Evolutionary conservation across 2,113 vertebrate species (phyloP).

Genomic region (Talpa occidentalis): DNA sequence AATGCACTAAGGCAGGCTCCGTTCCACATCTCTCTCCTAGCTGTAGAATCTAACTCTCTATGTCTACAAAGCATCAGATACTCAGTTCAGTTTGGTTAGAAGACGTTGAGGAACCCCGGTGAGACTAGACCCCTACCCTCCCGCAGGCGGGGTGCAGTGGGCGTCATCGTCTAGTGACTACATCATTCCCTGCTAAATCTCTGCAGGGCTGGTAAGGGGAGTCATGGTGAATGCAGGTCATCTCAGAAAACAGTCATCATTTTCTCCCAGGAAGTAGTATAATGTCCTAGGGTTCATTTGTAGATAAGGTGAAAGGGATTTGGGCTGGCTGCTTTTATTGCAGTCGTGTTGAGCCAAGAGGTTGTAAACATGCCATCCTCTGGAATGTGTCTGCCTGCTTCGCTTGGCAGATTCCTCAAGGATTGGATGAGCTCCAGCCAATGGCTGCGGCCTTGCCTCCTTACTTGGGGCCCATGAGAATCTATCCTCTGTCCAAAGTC

Average conservation of each 20-base stretch:
- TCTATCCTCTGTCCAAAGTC: background rate
- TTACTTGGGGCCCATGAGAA: background rate
- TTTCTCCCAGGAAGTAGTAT: constrained; percentile 3
- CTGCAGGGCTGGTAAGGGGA: background rate
- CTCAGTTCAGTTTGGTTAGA: background rate
- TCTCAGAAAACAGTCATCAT: constrained; percentile 8
- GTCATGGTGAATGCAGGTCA: background rate
- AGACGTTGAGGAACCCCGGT: background rate
- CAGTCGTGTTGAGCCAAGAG: constrained; percentile 56
- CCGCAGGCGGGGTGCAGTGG: background rate
- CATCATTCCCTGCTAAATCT: background rate
- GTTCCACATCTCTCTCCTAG: background rate
- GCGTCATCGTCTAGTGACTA: background rate
- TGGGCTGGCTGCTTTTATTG: constrained; percentile 34
- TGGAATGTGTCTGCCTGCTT: constrained; percentile 60
- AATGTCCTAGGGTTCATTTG: constrained; percentile 47
- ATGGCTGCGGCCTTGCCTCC: constrained; percentile 13
- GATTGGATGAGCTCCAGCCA: constrained; percentile 38
- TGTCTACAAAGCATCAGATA: background rate
- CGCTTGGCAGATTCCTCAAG: constrained; percentile 17
- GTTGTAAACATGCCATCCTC: constrained; percentile 71
- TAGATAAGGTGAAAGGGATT: constrained; percentile 46
- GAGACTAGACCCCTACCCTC: background rate
- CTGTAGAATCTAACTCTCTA: background rate
- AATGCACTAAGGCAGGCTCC: background rate